phyloP scores from a whole-genome alignment of 2,888 invertebrate genomes.

The Endotricha flammealis region DNA sequence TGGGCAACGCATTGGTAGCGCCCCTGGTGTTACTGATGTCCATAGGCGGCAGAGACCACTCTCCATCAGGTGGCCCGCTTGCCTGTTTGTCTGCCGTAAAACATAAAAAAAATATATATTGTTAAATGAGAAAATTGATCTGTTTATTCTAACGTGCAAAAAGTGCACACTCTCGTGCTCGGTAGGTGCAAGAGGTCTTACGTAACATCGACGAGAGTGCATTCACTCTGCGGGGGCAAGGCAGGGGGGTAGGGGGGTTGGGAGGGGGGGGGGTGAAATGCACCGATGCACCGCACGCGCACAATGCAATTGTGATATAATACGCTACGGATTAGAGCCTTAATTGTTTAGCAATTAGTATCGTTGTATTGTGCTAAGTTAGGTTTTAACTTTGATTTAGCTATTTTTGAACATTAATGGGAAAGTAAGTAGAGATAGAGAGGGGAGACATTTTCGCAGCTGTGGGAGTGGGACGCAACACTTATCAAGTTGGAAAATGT shows the following conservation, averaged over 20 bases:
- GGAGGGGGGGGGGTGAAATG: conserved; percentile 38
- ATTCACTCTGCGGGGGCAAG: conserved; percentile 55
- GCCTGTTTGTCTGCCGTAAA: no score
- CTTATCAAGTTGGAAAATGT: no score
- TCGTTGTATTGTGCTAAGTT: neutral
- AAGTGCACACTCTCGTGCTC: conserved; percentile 26
- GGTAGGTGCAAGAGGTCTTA: conserved; percentile 43
- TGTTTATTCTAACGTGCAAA: conserved; percentile 38
- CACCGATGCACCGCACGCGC: conserved; percentile 52
- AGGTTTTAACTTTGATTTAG: no score
- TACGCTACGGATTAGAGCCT: conserved; percentile 29
- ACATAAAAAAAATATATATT: no score
- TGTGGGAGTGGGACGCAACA: no score
- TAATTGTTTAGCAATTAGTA: conserved; percentile 28
- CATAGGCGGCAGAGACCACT: no score
- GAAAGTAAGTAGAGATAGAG: no score
- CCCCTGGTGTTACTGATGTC: no score
- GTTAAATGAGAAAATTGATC: conserved; percentile 25
- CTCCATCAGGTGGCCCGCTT: no score
- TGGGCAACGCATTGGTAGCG: no score
- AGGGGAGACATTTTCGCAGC: no score
- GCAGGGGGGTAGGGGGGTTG: conserved; percentile 15
- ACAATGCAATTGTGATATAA: conserved; percentile 29
- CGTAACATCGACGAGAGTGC: conserved; percentile 69
- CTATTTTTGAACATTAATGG: no score